Evolutionary conservation across 2,113 vertebrate genomes (phyloP), one percentile per base, ranked within the genome.

Genomic region (Sander vitreus): DNA sequence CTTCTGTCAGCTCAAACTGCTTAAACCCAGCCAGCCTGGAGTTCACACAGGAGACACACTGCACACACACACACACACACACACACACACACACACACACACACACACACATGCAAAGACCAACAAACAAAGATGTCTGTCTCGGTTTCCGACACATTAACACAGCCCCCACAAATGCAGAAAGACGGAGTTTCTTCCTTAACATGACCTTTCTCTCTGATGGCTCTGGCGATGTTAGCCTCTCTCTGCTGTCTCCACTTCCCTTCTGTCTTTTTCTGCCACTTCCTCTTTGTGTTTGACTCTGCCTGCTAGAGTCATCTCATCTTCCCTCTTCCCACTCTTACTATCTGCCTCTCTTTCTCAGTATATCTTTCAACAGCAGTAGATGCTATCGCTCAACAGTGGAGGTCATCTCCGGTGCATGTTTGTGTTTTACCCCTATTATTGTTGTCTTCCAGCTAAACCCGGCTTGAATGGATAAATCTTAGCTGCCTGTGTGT

Each of bases 391-490:
- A 87, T 94, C 89, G 2, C 73, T 83, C 27, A 67, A 43, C 63
- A 2, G 55, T 76, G 48, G 80, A 80, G 93, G 89, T 92, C 91
- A 88, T 81, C 57, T 13, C 67, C 9, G 18, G 81, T 90, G 76
- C 87, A 75, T 88, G 90, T 92, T 93, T 90, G 77, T 76, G 70
- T 92, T 91, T 87, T 80, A 86, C 84, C 88, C 88, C 43, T 68
- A 83, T 90, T 79, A 73, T 78, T 90, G 75, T 85, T 89, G 71
- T 89, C 84, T 78, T 86, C 57, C 67, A 15, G 81, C 55, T 89
- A 81, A 85, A 67, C 80, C 51, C 1, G 11, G 50, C 60, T 78
- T 85, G 47, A 91, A 63, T 48, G 47, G 62, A 67, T 11, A 3
- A 70, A 85, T 86, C 69, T 45, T 47, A 30, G 47, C 53, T 59